phyloP scores from a whole-genome alignment of 2,888 invertebrate species.

The Caenorhabditis sinica region DNA sequence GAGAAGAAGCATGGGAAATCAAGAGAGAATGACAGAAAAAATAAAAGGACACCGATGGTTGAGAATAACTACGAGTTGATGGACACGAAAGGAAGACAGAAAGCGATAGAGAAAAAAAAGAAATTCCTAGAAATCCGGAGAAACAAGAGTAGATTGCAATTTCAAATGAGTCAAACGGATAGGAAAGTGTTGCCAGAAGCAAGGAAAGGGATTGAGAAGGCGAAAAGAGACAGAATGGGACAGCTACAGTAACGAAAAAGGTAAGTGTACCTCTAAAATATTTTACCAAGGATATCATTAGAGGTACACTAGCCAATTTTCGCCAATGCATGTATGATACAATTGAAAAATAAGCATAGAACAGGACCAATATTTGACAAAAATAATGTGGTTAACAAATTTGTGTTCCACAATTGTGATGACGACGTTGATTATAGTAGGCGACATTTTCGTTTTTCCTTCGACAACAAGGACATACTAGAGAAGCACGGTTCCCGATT shows the following conservation, averaged over 20 bases:
- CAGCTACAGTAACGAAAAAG: too few species aligned
- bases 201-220: background rate
- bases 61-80: constrained; percentile 33
- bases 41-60: constrained; percentile 31
- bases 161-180: background rate
- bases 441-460: constrained; percentile 17
- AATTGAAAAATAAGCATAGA: constrained; percentile 8
- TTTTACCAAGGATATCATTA: too few species aligned
- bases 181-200: constrained; percentile 28
- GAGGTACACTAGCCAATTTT: too few species aligned
- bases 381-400: constrained; percentile 7
- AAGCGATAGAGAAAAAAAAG: constrained; percentile 27
- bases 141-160: constrained; percentile 1
- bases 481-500: constrained; percentile 36
- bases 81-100: constrained; percentile 14
- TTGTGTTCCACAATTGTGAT: background rate
- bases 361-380: constrained; percentile 4
- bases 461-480: constrained; percentile 15
- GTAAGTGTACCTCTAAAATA: too few species aligned
- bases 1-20: background rate
- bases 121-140: constrained; percentile 26
- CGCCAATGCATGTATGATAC: constrained; percentile 6
- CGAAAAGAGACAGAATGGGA: background rate
- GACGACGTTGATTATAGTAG: too few species aligned
- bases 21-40: background rate